Base-by-base conservation (phyloP, 2,888 invertebrate genomes). In the Hydrotaea diabolus region DNA sequence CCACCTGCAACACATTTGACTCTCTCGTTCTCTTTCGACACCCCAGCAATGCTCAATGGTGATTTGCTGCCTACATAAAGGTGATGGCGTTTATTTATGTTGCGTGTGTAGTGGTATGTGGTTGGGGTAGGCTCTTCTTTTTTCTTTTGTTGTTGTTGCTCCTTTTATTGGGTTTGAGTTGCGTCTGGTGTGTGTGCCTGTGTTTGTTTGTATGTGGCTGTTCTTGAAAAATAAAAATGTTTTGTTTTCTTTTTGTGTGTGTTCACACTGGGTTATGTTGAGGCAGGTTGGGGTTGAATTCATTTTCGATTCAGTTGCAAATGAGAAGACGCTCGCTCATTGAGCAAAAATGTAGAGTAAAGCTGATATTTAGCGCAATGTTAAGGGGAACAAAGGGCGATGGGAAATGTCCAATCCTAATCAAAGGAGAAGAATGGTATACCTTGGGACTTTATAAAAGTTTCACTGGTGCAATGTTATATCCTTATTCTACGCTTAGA, bases 201-300 rank as follows among this genome's bases (percentile, higher is more conserved):
- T 49, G 76, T 72, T 23, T 49, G 71, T 66, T 17, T 8, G 9
- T 72, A 11, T 46, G 31, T 36, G 31, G 19, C 23, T 36, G 39
- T 17, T 11, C 62, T 79, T 82, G 23, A 59, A 69, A 19, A 59
- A 17, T 59, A 39, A 59, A 49, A 49, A 74, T 36, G 31, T 49
- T 59, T 66, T 3, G 4, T 23, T 21, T 69, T 21, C 23, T 31
- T 59, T 80, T 77, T 71, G 69, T 80, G 71, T 77, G 4, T 39
- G 13, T 26, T 80, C 39, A 21, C 21, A 36, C 62, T 62, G 11
- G 17, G 31, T 77, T 59, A 49, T 55, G 59, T 84, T 84, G 84
- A 84, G 84, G 84, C 76, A 84, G 84, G 84, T 84, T 84, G 81
- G 73, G 84, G 76, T 46, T 31, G 15, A n/a, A 36, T 26, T 15